Evolutionary conservation across 1,140 invertebrate species (phyloP), one percentile per base, ranked within the genome.

Genomic region (Aleiodes sp.): DNA sequence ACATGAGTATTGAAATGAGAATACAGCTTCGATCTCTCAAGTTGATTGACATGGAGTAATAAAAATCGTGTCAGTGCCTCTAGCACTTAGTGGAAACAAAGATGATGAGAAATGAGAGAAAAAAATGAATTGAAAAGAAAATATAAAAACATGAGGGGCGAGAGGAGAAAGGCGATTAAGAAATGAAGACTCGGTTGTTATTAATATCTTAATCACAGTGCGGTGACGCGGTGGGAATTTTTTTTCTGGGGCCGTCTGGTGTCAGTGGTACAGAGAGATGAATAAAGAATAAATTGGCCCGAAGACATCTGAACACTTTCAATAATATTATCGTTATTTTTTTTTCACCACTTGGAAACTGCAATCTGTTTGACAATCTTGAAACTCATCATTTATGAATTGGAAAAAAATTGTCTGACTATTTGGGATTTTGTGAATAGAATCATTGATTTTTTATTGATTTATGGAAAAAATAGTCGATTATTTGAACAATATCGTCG

Each of bases 131-230:
- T n/a, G n/a, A 56, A 16, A 19, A n/a, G 37, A 39, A 8, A 24
- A 28, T 9, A 28, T 8, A 41, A 64, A 64, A 41, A 64, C 35
- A 41, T n/a, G 39, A 64, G 19, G 33, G 39, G 37, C n/a, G 21
- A 31, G 31, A 24, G 10, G 33, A 39, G n/a, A 8, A n/a, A 35
- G 21, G 31, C 57, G 66, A 61, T 68, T 68, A 68, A 61, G 56
- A 31, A 68, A 68, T 68, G 35, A 61, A 68, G 24, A 61, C 57
- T 68, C 26, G 59, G 43, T 63, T 37, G 68, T 72, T 76, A 78
- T 78, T 76, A 78, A 76, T 76, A 78, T 75, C 76, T 76, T 77
- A 75, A 76, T 77, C 72, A 78, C 66, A 31, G 37, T 8, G 35
- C 56, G 59, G 59, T 43, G 31, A 39, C 72, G 73, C 70, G 26